These are phyloP conservation scores for Hirudo medicinalis DNA, from an alignment of 1,140 invertebrate species.

Conservation along the genomic window DNA sequence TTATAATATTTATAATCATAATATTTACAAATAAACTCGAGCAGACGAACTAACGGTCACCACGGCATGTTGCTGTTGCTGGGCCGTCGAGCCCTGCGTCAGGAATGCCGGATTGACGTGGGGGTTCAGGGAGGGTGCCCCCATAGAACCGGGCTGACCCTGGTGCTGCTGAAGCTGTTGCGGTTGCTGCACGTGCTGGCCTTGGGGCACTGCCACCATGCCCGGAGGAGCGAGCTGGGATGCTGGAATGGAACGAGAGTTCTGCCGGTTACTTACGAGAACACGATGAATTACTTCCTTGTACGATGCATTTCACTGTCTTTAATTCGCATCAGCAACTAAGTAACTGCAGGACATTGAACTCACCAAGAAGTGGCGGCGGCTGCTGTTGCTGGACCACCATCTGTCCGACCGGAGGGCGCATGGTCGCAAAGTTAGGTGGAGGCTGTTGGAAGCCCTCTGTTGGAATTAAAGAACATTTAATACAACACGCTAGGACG, in stretches of 20 bases:
- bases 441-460: conserved; percentile 4
- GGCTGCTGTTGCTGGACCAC: not conserved
- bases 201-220: no score
- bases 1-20: no score
- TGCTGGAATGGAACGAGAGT: no score
- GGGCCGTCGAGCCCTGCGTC: not conserved
- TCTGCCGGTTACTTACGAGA: no score
- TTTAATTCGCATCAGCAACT: no score
- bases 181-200: not conserved
- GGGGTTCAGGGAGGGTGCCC: not conserved
- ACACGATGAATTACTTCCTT: no score
- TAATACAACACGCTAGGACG: no score
- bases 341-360: not conserved
- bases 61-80: not conserved
- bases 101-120: not conserved
- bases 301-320: no score
- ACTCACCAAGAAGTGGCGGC: not conserved
- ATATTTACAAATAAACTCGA: no score
- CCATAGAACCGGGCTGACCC: not conserved
- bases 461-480: no score
- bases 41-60: no score
- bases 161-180: conserved; percentile 9
- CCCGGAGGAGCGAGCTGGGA: no score
- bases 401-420: not conserved
- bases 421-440: not conserved